Evolutionary conservation across 2,113 vertebrate genomes (phyloP).

Genomic region (Atrichornis clamosus): DNA sequence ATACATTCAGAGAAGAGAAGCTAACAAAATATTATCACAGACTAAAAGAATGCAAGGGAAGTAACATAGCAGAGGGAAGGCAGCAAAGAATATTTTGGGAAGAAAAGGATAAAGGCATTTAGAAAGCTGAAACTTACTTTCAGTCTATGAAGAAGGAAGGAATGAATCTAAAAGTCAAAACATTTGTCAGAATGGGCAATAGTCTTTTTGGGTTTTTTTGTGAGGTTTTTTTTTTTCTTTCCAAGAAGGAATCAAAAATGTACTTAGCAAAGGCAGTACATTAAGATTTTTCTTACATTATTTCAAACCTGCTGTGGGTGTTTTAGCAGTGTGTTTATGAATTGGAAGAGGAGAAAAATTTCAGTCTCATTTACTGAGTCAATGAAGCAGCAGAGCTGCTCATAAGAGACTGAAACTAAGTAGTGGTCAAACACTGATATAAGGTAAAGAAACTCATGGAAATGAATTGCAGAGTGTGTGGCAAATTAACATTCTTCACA

Average conservation of each 20-base stretch:
- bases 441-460: not conserved
- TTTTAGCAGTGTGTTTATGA: not conserved
- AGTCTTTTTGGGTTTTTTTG: too few relatives aligned
- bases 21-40: not conserved
- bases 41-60: not conserved
- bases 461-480: not conserved
- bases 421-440: not conserved
- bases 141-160: not conserved
- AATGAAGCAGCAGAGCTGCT: not conserved
- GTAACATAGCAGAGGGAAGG: not conserved
- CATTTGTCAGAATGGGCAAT: not conserved
- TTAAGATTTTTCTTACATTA: not conserved
- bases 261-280: not conserved
- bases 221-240: not conserved
- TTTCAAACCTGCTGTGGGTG: not conserved
- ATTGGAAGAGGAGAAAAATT: not conserved
- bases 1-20: not conserved
- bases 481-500: conserved; percentile 1
- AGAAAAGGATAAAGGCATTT: not conserved
- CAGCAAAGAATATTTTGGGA: not conserved
- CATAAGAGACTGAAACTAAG: not conserved
- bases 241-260: not conserved
- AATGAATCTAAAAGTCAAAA: not conserved
- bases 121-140: not conserved
- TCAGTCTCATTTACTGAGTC: not conserved